Evolutionary conservation across 1,140 invertebrate species (phyloP), one percentile per base, ranked within the genome.

Genomic region (Dendroctonus valens): DNA sequence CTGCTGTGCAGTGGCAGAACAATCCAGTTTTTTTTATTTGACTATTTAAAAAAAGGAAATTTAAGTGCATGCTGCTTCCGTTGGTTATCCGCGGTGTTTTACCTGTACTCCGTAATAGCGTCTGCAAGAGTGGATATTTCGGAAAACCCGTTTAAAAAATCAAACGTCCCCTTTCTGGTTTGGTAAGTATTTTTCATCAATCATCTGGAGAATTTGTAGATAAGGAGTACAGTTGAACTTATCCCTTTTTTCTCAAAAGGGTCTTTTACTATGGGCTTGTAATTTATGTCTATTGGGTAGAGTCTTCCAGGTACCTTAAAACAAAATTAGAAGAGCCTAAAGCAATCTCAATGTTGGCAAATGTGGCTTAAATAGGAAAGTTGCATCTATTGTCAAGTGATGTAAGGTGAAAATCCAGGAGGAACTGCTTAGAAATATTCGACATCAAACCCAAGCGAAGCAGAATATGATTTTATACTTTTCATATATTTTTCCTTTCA

Each of bases 141-240:
- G 75, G 89, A 90, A 73, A 97, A 91, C 14, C 97, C 97, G 78
- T 94, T 97, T 66, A 82, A 81, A 99, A 99, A 70, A 99, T 92
- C 5, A 81, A 5, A 99, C 81, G 83, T 99, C 97, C 0, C 97
- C 97, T 74, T 95, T 86, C 82, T 99, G 95, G 59, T 86, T 84
- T 51, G 80, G 87, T 69, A 86, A 82, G 83, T 91, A 94, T 83
- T 95, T 95, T 73, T 89, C 85, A 77, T 98, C 94, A 74, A 99
- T 97, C 60, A 92, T 81, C 77, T 95, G 91, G 78, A 99, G 83
- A 67, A 99, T 91, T n/a, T 93, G 87, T 5, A 99, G 81, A 75
- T 95, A 99, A 0, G 97, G 97, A 62, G 88, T 88, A 5, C 95
- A 91, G 83, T 99, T 93, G 5, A 97, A 82, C 74, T 88, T 83